Percentiles rank a stretch among this genome's conserved stretches.
Evolutionary conservation across 2,888 invertebrate genomes (phyloP).

Genomic region (Tetheella fluctuosa): DNA sequence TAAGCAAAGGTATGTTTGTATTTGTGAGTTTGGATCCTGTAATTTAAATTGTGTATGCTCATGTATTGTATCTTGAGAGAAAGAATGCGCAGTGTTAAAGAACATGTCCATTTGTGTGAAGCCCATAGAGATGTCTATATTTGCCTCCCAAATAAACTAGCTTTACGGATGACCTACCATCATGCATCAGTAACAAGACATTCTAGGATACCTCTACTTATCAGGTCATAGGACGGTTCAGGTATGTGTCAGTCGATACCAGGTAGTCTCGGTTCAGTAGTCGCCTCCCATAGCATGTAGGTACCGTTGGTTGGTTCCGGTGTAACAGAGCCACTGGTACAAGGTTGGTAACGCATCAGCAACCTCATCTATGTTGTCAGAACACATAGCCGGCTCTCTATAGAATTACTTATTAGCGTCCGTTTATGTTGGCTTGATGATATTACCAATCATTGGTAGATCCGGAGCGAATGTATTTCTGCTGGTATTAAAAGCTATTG

Average conservation of each 20-base stretch:
- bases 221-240: neutral
- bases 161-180: neutral
- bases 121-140: neutral
- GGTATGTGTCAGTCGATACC: neutral
- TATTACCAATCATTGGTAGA: neutral
- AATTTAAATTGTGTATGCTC: neutral
- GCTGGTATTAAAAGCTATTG: no score
- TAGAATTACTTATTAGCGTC: no score
- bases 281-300: neutral
- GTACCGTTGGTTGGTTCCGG: slow-evolving; percentile 4
- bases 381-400: neutral
- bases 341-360: slow-evolving; percentile 8
- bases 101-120: neutral
- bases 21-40: neutral
- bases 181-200: neutral
- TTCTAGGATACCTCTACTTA: neutral
- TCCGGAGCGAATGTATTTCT: no score
- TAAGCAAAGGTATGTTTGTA: neutral
- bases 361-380: neutral
- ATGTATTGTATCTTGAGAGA: no score
- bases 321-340: slow-evolving; percentile 3
- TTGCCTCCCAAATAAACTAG: neutral
- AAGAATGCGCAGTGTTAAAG: neutral
- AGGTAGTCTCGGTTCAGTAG: neutral
- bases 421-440: neutral